Evolutionary conservation across 2,888 invertebrate species (phyloP).

Genomic region (Trissonchulus latispiculum): DNA sequence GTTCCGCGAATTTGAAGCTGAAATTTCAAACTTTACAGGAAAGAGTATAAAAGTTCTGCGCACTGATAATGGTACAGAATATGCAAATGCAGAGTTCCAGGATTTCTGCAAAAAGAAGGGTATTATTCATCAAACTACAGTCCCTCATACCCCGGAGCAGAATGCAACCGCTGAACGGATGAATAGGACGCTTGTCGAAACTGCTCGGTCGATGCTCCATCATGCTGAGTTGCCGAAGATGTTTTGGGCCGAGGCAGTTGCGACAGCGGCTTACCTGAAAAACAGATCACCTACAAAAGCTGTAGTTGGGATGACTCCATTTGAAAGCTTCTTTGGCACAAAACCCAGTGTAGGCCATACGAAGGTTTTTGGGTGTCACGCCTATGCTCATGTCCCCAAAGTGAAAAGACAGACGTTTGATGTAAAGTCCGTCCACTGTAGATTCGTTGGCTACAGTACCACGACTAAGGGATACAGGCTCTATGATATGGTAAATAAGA

Average conservation of each 20-base stretch:
- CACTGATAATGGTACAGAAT: slow-evolving; percentile 25
- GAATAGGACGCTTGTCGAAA: slow-evolving; percentile 31
- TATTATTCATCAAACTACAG: slow-evolving; percentile 27
- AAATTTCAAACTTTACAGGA: slow-evolving; percentile 4
- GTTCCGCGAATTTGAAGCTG: slow-evolving; percentile 14
- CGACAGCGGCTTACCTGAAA: slow-evolving; percentile 21
- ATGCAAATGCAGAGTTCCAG: slow-evolving; percentile 23
- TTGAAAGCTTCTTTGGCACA: slow-evolving; percentile 26
- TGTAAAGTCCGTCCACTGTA: slow-evolving; percentile 18
- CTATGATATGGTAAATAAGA: slow-evolving; percentile 8
- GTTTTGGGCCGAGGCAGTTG: slow-evolving; percentile 29
- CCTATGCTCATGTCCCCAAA: slow-evolving; percentile 24
- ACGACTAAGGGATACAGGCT: slow-evolving; percentile 25
- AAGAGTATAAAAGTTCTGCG: slow-evolving; percentile 21
- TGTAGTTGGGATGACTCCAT: slow-evolving; percentile 25
- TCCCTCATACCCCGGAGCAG: slow-evolving; percentile 29
- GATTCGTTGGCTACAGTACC: slow-evolving; percentile 27
- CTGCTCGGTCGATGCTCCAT: slow-evolving; percentile 26
- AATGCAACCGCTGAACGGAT: slow-evolving; percentile 28
- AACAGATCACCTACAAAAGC: slow-evolving; percentile 26
- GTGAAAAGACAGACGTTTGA: slow-evolving; percentile 22
- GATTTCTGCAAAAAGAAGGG: slow-evolving; percentile 24
- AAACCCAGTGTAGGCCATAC: slow-evolving; percentile 25
- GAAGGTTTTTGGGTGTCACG: slow-evolving; percentile 27
- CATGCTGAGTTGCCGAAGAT: slow-evolving; percentile 23